A percentile compares a stretch with the other conserved stretches of the same genome.
Conservation (phyloP, 1,140 invertebrate species). For the Scylla paramamosain region DNA sequence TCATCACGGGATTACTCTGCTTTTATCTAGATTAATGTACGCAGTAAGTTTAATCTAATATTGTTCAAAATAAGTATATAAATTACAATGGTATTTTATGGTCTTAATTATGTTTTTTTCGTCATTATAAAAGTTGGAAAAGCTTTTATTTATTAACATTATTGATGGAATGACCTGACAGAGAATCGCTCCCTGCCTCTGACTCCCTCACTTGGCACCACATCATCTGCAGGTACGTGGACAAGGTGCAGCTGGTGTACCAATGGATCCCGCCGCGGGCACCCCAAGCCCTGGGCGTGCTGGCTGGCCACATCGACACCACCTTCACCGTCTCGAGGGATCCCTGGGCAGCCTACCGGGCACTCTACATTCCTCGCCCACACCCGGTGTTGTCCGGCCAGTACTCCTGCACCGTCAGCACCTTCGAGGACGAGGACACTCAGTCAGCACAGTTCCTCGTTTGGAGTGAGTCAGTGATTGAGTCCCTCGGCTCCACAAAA, state of each 20-base stretch:
- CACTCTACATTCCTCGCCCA: constrained; percentile 34
- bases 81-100: no score
- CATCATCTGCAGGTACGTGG: constrained; percentile 24
- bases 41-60: no score
- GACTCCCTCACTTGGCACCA: not conserved
- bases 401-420: constrained; percentile 56
- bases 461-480: constrained; percentile 22
- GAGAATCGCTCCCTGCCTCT: not conserved
- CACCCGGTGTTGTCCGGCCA: constrained; percentile 18
- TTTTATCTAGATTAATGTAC: no score
- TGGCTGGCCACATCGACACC: constrained; percentile 36
- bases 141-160: no score
- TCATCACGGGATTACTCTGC: no score
- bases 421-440: constrained; percentile 51
- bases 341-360: constrained; percentile 28
- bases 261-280: constrained; percentile 29
- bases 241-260: constrained; percentile 48
- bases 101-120: no score
- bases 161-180: no score
- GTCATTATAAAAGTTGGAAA: no score
- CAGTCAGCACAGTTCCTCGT: constrained; percentile 40
- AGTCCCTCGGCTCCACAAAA: not conserved
- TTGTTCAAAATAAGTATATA: no score
- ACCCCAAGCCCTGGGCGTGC: constrained; percentile 23
- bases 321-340: constrained; percentile 31